Evolutionary conservation across 2,888 invertebrate genomes (phyloP).

Genomic region (Shargacucullia verbasci): DNA sequence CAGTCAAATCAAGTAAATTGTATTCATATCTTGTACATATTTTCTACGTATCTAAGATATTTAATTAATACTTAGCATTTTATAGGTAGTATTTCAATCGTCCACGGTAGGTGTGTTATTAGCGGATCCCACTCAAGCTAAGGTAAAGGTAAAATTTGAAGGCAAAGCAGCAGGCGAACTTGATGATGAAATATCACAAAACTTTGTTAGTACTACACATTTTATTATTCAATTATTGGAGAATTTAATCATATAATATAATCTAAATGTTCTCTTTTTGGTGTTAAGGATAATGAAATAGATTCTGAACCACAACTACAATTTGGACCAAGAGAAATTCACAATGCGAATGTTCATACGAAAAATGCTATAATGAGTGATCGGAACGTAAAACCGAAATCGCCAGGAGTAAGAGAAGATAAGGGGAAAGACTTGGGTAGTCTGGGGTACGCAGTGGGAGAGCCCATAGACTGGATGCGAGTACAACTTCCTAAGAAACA

Average conservation of each 20-base stretch:
- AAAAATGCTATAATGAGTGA: constrained; percentile 40
- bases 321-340: constrained; percentile 62
- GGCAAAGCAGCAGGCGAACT: constrained; percentile 72
- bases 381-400: constrained; percentile 57
- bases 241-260: neutral
- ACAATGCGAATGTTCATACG: constrained; percentile 46
- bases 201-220: constrained; percentile 60
- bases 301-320: constrained; percentile 67
- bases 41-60: neutral
- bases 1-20: constrained; percentile 90
- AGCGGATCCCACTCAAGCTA: constrained; percentile 91
- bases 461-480: constrained; percentile 90
- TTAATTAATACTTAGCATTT: constrained; percentile 24
- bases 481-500: constrained; percentile 91
- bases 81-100: constrained; percentile 91
- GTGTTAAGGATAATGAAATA: constrained; percentile 61
- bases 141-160: constrained; percentile 90
- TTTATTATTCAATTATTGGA: neutral
- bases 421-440: constrained; percentile 85
- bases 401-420: constrained; percentile 62
- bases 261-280: neutral
- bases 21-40: neutral
- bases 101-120: constrained; percentile 91
- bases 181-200: constrained; percentile 64
- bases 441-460: constrained; percentile 88